A percentile compares a stretch with the other conserved stretches of the same genome.
Conservation (phyloP, 1,140 invertebrate genomes). For the Sycophaga agraensis region DNA sequence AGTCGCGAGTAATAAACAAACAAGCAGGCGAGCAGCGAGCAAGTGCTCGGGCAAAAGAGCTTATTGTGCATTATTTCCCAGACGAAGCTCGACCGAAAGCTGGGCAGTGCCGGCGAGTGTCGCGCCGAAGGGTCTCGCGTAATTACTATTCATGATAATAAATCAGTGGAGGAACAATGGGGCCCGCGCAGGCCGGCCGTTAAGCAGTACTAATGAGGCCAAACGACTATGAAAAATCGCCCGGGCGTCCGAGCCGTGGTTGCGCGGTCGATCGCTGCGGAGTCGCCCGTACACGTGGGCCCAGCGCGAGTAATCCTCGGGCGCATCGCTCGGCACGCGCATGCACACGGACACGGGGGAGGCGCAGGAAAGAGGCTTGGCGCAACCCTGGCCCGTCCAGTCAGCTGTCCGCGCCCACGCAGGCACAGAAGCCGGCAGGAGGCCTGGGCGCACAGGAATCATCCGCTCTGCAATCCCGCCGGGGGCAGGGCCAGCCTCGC, state of each 20-base stretch:
- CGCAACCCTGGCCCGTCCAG: too few relatives aligned
- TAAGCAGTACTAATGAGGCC: constrained; percentile 14
- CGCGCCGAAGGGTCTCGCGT: not conserved
- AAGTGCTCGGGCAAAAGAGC: not conserved
- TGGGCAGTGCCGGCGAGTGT: not conserved
- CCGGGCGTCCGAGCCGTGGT: not conserved
- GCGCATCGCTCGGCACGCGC: too few relatives aligned
- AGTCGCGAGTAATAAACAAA: not conserved
- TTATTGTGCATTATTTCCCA: not conserved
- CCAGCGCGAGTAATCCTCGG: not conserved
- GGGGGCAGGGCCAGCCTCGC: constrained; percentile 9
- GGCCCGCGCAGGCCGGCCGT: constrained; percentile 2
- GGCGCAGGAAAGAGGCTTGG: not conserved
- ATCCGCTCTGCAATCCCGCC: constrained; percentile 1
- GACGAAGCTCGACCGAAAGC: too few relatives aligned
- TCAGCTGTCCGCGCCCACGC: not conserved
- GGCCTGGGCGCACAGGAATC: not conserved
- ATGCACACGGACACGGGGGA: too few relatives aligned
- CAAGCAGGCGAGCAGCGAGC: not conserved
- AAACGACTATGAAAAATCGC: constrained; percentile 11
- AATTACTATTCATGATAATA: constrained; percentile 2
- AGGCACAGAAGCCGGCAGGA: not conserved
- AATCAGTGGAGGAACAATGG: not conserved
- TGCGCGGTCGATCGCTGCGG: not conserved
- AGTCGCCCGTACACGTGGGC: not conserved